Base-by-base conservation (phyloP, 2,113 vertebrate genomes). In the Carassius gibelio region DNA sequence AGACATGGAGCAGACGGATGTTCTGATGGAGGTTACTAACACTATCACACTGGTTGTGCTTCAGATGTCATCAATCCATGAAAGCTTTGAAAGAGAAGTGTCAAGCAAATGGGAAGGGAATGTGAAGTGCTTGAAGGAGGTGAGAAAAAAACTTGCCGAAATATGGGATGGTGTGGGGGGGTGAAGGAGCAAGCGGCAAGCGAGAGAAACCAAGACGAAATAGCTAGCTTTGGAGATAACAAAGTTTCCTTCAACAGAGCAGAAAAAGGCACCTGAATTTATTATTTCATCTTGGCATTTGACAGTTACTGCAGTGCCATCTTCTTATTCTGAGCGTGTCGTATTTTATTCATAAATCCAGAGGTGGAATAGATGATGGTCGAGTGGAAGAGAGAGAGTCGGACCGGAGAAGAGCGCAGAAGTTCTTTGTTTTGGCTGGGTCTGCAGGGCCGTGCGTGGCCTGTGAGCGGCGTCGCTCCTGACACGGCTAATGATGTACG, bases 401-500 rank as follows among this genome's bases (percentile, higher is more conserved):
- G 71, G 83, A 66, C 71, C 42, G 11, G 45, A 34, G 72, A 84
- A 45, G 57, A 76, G 45, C n/a, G 4, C 1, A 82, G 86, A 87
- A 85, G 66, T 75, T 92, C 90, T 94, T 95, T 95, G 93, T 94
- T 93, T 95, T 87, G 90, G 91, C 93, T 93, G 9, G 74, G 81
- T 55, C 71, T 88, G 90, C 71, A 17, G 83, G 89, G 83, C 89
- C 88, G 93, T 95, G 94, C 94, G 93, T 89, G 89, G 90, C 91
- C 90, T 94, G 95, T 94, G 95, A 92, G 94, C 96, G 95, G 95
- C 96, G 96, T 97, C 96, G 95, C 95, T 97, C 95, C 96, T 98
- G 97, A 98, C 97, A 97, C 95, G 95, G 96, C 97, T 99, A 98
- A 99, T 98, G 97, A 98, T 97, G 97, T 96, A 96, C 96, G 95